Evolutionary conservation across 2,888 invertebrate species (phyloP).

Genomic region (Apodemia duryi): DNA sequence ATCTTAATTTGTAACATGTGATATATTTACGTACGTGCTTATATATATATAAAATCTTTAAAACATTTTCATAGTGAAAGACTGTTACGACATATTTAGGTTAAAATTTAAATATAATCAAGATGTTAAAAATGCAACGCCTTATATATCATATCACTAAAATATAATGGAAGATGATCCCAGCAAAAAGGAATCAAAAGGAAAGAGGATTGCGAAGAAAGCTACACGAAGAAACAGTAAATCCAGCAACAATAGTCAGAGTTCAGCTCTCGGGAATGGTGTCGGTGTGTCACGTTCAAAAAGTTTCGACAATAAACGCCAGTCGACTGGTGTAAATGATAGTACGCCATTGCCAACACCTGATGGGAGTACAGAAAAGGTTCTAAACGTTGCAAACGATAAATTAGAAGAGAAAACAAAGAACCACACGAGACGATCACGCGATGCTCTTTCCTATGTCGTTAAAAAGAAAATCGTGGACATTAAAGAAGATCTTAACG

Average conservation of each 20-base stretch:
- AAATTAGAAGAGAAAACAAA: constrained; percentile 39
- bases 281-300: constrained; percentile 52
- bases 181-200: constrained; percentile 70
- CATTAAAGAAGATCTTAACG: constrained; percentile 50
- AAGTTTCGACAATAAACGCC: constrained; percentile 54
- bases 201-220: constrained; percentile 68
- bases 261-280: constrained; percentile 44
- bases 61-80: not conserved
- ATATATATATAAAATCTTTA: not conserved
- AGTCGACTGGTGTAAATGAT: constrained; percentile 48
- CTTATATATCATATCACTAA: constrained; percentile 33
- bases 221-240: constrained; percentile 64
- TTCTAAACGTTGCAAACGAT: constrained; percentile 36
- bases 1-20: not conserved
- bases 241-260: constrained; percentile 53
- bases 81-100: not conserved
- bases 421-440: constrained; percentile 24
- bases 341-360: constrained; percentile 50
- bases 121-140: constrained; percentile 52
- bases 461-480: constrained; percentile 47
- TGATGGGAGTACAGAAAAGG: constrained; percentile 47
- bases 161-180: constrained; percentile 75
- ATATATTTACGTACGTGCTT: not conserved
- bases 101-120: constrained; percentile 35
- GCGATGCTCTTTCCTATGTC: constrained; percentile 31